Conservation (phyloP, 2,113 vertebrate genomes). For the Eretmochelys imbricata region DNA sequence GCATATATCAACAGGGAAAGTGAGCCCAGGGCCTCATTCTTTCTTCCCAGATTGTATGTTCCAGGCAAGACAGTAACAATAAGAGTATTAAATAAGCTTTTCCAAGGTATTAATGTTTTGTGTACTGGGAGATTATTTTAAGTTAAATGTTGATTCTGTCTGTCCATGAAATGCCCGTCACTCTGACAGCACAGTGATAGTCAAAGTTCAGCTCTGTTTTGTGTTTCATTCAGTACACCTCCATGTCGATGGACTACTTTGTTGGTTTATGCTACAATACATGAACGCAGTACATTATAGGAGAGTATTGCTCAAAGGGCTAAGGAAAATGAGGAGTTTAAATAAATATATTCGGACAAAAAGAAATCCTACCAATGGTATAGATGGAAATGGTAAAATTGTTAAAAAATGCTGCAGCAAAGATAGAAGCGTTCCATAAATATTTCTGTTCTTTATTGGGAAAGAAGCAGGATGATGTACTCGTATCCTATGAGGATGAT, state of each 20-base stretch:
- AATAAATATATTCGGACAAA: neutral
- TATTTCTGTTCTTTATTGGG: neutral
- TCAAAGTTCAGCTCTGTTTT: neutral
- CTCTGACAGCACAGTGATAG: neutral
- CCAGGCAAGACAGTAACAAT: neutral
- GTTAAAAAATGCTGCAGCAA: neutral
- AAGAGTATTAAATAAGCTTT: neutral
- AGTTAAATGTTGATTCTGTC: neutral
- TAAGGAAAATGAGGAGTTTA: neutral
- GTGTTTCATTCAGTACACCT: neutral
- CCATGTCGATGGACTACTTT: neutral
- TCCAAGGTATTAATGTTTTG: neutral
- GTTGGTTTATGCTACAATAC: neutral
- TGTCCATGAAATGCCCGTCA: rapidly evolving
- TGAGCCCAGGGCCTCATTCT: neutral
- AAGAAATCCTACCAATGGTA: neutral
- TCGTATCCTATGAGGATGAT: neutral
- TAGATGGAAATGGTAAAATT: neutral
- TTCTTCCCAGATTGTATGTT: neutral
- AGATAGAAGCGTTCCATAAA: neutral
- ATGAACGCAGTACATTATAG: neutral
- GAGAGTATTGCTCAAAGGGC: neutral
- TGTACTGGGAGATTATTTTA: neutral
- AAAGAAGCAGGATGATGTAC: neutral
- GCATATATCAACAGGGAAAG: neutral